Conservation (phyloP, 2,888 invertebrate genomes). For the Macroteleia sp. region DNA sequence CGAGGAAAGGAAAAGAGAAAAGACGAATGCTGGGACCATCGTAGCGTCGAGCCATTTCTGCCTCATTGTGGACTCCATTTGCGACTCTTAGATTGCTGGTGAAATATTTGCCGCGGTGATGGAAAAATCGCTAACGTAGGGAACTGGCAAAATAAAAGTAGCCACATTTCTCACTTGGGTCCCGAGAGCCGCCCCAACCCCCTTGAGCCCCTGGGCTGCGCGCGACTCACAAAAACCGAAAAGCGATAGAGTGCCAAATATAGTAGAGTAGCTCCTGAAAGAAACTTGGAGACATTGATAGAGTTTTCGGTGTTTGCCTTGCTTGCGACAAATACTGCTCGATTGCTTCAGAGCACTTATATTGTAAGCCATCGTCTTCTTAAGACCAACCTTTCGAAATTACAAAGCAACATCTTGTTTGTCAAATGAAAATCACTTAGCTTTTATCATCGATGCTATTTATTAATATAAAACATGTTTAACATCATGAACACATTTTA, state of each 20-base stretch:
- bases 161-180: constrained; percentile 79
- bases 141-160: constrained; percentile 82
- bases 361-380: constrained; percentile 36
- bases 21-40: constrained; percentile 81
- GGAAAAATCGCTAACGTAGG: constrained; percentile 83
- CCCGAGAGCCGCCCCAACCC: constrained; percentile 61
- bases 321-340: constrained; percentile 77
- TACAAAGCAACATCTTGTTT: constrained; percentile 24
- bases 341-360: constrained; percentile 69
- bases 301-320: constrained; percentile 75
- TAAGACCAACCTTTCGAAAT: constrained; percentile 27
- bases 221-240: constrained; percentile 77
- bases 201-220: constrained; percentile 58
- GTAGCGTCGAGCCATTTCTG: constrained; percentile 81
- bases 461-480: too few relatives aligned
- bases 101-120: constrained; percentile 82
- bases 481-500: too few relatives aligned
- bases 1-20: constrained; percentile 70
- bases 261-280: constrained; percentile 73
- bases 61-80: constrained; percentile 84
- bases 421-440: constrained; percentile 8
- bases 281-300: constrained; percentile 81
- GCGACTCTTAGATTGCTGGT: constrained; percentile 83
- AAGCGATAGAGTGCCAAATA: constrained; percentile 77
- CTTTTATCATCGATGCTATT: too few relatives aligned